phyloP scores from a whole-genome alignment of 2,888 invertebrate species.

The Ptilodon capucinus region DNA sequence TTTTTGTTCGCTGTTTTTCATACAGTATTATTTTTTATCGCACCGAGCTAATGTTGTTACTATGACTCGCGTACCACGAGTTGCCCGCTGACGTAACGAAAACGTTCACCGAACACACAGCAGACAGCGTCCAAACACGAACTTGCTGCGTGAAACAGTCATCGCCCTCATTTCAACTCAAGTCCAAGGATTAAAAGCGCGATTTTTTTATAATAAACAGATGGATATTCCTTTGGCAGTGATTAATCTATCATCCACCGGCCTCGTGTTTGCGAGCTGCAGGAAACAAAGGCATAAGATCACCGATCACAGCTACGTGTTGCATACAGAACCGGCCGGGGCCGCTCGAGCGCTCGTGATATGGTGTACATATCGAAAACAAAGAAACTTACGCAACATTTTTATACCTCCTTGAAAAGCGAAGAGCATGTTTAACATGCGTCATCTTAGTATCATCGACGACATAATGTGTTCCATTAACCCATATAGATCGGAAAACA shows the following conservation, averaged over 20 bases:
- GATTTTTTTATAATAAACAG: background rate
- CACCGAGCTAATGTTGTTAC: background rate
- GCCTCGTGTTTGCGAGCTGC: too few species aligned
- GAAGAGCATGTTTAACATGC: slow-evolving; percentile 7
- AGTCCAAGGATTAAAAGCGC: slow-evolving; percentile 21
- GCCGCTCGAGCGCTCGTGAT: slow-evolving; percentile 13
- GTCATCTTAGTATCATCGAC: slow-evolving; percentile 20
- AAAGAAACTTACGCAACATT: slow-evolving; percentile 1
- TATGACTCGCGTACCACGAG: background rate
- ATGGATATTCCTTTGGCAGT: background rate
- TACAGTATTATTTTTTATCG: background rate
- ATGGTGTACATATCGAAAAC: slow-evolving; percentile 12
- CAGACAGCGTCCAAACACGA: slow-evolving; percentile 22
- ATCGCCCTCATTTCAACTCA: slow-evolving; percentile 22
- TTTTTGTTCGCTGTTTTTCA: background rate
- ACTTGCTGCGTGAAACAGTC: slow-evolving; percentile 23
- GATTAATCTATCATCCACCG: background rate
- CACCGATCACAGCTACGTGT: background rate
- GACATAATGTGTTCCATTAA: slow-evolving; percentile 28
- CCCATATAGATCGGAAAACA: slow-evolving; percentile 33
- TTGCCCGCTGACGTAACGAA: background rate
- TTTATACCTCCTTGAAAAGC: background rate
- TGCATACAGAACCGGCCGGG: slow-evolving; percentile 5
- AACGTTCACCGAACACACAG: slow-evolving; percentile 12
- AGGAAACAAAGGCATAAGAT: too few species aligned